Conservation (phyloP, 1,140 invertebrate species). For the Caenorhabditis remanei region DNA sequence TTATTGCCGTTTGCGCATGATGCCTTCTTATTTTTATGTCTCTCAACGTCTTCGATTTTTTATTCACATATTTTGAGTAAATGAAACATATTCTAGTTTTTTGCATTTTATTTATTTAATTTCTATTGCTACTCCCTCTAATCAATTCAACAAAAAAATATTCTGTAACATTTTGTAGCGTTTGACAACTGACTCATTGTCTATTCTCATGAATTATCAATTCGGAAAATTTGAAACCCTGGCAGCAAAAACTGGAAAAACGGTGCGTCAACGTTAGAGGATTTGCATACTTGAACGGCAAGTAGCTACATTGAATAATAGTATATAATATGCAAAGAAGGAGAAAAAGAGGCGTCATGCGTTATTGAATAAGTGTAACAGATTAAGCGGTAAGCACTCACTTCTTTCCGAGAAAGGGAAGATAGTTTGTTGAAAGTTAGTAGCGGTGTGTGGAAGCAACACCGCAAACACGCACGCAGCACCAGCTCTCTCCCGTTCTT, state of each 20-base stretch:
- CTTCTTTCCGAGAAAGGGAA: conserved; percentile 29
- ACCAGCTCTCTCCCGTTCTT: background rate
- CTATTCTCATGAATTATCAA: background rate
- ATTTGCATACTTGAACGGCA: conserved; percentile 34
- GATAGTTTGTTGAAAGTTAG: conserved; percentile 53
- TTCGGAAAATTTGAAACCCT: background rate
- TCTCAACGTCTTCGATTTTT: no score
- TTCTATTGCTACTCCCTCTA: no score
- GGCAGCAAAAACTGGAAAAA: background rate
- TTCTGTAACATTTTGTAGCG: no score
- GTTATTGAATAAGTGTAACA: conserved; percentile 56
- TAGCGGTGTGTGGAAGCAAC: conserved; percentile 42
- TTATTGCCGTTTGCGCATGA: no score
- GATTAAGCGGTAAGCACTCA: conserved; percentile 51
- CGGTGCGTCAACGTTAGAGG: conserved; percentile 39
- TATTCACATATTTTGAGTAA: no score
- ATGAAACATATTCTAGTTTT: no score
- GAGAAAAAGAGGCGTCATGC: conserved; percentile 42
- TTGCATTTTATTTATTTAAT: no score
- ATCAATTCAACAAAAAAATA: no score
- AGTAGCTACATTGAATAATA: conserved; percentile 55
- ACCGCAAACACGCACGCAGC: conserved; percentile 13
- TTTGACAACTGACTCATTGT: conserved; percentile 6
- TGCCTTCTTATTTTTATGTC: no score
- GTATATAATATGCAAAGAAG: conserved; percentile 53